A percentile compares a stretch with the other conserved stretches of the same genome.
Conservation (phyloP, 1,140 invertebrate genomes). For the Drosophila ficusphila region DNA sequence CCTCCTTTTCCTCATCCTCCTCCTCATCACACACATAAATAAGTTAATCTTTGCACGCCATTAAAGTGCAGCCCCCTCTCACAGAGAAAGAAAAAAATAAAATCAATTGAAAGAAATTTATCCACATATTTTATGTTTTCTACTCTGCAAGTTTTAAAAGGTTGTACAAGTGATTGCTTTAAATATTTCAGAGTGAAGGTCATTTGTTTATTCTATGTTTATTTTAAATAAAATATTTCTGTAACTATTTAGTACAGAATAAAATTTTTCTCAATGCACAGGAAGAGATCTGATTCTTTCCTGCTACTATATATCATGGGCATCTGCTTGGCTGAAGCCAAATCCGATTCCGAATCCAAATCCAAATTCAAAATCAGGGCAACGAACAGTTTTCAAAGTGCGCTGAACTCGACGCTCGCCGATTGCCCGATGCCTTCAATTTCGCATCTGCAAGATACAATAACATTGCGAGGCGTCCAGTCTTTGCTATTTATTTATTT, state of each 20-base stretch:
- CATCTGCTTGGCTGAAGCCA: slow-evolving; percentile 26
- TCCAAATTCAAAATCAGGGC: slow-evolving; percentile 51
- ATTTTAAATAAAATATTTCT: no score
- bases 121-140: no score
- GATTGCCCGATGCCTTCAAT: slow-evolving; percentile 28
- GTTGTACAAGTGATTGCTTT: no score
- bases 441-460: slow-evolving; percentile 62
- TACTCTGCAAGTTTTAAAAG: no score
- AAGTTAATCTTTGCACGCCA: slow-evolving; percentile 72
- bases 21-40: slow-evolving; percentile 32
- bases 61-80: slow-evolving; percentile 38
- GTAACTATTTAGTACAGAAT: no score
- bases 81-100: neutral
- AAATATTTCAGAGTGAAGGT: no score
- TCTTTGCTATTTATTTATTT: slow-evolving; percentile 6
- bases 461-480: slow-evolving; percentile 60
- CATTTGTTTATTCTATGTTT: no score
- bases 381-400: slow-evolving; percentile 70
- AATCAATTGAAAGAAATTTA: neutral
- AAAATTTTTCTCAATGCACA: neutral
- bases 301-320: slow-evolving; percentile 10
- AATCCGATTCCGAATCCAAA: slow-evolving; percentile 23
- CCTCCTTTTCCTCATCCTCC: slow-evolving; percentile 3
- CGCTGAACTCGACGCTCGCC: slow-evolving; percentile 58
- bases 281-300: neutral